Base-by-base conservation (phyloP, 2,888 invertebrate species). In the Spilosoma lubricipeda region DNA sequence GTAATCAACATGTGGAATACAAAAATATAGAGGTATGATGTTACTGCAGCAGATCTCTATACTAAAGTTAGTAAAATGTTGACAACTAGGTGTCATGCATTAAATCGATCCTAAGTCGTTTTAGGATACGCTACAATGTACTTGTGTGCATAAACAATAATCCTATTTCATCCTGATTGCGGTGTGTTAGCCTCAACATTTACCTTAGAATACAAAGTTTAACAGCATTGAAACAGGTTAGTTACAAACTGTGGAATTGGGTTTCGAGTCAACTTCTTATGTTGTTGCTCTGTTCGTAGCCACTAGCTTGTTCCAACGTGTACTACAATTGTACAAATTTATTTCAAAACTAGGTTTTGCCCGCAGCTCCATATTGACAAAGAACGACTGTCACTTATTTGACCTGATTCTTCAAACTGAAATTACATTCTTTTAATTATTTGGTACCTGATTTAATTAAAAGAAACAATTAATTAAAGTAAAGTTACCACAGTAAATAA, bases 91-190 rank as follows among this genome's bases (percentile, higher is more conserved):
- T 77, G 73, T 73, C 71, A 63, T 63, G 64, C 67, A 77, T 77
- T 78, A 82, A n/a, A 83, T 79, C 74, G 73, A 73, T 71, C 66
- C 48, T 77, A 70, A 71, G 68, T 59, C 72, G 74, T 77, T 75
- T 76, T 76, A 75, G 75, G 71, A 67, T 45, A 59, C 71, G 72
- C 70, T 67, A 64, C 64, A 75, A 69, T 80, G 73, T 80, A 78
- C 77, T 76, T 66, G 77, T 30, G 77, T 68, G 74, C 73, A 78
- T 71, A 70, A 80, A 82, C 82, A 85, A 82, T 85, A 86, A 83
- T 79, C 74, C 71, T 80, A 82, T 81, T 77, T 80, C 77, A 75
- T 73, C 74, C 77, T 80, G 83, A 85, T 80, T 86, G 85, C 77
- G 80, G 83, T 79, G 71, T 75, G 75, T 77, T 74, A 77, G 75